phyloP scores from a whole-genome alignment of 2,888 invertebrate species.

The Cremastinae sp. region DNA sequence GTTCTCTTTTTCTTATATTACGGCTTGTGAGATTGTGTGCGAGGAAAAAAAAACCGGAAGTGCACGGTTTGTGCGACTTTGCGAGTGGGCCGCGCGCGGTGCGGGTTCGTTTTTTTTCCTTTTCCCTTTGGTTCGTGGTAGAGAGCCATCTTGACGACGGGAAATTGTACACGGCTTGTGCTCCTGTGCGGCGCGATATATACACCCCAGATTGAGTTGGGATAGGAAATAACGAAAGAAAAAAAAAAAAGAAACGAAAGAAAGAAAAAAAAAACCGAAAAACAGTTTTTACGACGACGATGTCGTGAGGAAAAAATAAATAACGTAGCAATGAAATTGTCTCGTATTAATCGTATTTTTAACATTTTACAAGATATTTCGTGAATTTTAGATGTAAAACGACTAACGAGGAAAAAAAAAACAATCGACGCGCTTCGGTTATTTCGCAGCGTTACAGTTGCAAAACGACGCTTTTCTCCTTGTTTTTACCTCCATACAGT shows the following conservation, averaged over 20 bases:
- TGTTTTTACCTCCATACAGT: slow-evolving; percentile 20
- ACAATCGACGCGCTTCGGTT: slow-evolving; percentile 37
- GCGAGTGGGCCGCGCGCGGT: slow-evolving; percentile 35
- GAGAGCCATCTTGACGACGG: slow-evolving; percentile 74
- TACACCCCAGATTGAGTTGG: slow-evolving; percentile 41
- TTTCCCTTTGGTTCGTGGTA: slow-evolving; percentile 46
- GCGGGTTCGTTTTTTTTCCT: slow-evolving; percentile 18
- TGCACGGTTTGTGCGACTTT: slow-evolving; percentile 39
- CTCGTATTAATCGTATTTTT: slow-evolving; percentile 61
- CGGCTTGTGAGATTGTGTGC: slow-evolving; percentile 22
- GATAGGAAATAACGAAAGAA: neutral
- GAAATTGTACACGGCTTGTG: slow-evolving; percentile 67
- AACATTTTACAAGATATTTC: slow-evolving; percentile 19
- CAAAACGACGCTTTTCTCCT: slow-evolving; percentile 38
- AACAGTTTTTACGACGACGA: slow-evolving; percentile 9
- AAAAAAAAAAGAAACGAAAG: slow-evolving; percentile 5
- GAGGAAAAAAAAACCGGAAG: slow-evolving; percentile 38
- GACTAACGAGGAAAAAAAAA: slow-evolving; percentile 21
- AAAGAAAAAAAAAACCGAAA: neutral
- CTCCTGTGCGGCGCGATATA: slow-evolving; percentile 54
- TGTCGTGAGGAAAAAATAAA: slow-evolving; percentile 14
- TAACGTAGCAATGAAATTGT: slow-evolving; percentile 66
- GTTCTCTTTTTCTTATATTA: slow-evolving; percentile 12
- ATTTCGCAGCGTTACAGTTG: slow-evolving; percentile 24
- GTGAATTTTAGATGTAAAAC: slow-evolving; percentile 35